These are phyloP conservation scores for Pantherophis alleghaniensis DNA, from an alignment of 2,797 vertebrate genomes.

Conservation along the genomic window DNA sequence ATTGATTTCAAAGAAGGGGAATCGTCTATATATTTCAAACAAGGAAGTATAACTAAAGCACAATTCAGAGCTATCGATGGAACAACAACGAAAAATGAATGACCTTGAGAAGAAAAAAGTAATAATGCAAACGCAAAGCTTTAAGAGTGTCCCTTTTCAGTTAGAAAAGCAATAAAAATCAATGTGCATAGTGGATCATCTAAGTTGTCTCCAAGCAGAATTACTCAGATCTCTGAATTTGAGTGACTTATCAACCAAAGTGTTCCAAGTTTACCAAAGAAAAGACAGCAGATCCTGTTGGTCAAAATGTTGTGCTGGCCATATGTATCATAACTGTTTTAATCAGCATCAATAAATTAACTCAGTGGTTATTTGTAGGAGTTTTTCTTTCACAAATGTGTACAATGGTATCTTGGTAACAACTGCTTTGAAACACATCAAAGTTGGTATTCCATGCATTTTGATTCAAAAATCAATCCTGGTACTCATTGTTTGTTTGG, in stretches of 20 bases:
- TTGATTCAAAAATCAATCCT: not conserved
- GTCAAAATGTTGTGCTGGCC: not conserved
- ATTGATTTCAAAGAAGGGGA: constrained; percentile 19
- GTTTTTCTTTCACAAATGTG: not conserved
- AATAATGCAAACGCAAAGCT: not conserved
- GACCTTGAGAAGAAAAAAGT: constrained; percentile 1
- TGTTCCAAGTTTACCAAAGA: constrained; percentile 22
- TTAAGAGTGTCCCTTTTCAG: not conserved
- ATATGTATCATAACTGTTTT: not conserved
- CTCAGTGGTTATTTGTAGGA: not conserved
- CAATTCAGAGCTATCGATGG: not conserved
- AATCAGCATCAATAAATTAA: not conserved
- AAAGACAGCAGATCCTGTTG: not conserved
- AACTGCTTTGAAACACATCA: not conserved
- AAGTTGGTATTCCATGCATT: not conserved
- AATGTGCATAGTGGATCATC: not conserved
- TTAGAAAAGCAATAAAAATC: constrained; percentile 11
- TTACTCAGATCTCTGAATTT: not conserved
- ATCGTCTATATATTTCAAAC: constrained; percentile 33
- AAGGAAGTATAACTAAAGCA: not conserved
- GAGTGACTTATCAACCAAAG: not conserved
- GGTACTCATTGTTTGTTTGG: not conserved
- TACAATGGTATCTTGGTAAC: not conserved
- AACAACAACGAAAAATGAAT: not conserved
- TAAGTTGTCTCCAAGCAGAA: not conserved